Base-by-base conservation (phyloP, 2,888 invertebrate species). In the Torymus tubicola region DNA sequence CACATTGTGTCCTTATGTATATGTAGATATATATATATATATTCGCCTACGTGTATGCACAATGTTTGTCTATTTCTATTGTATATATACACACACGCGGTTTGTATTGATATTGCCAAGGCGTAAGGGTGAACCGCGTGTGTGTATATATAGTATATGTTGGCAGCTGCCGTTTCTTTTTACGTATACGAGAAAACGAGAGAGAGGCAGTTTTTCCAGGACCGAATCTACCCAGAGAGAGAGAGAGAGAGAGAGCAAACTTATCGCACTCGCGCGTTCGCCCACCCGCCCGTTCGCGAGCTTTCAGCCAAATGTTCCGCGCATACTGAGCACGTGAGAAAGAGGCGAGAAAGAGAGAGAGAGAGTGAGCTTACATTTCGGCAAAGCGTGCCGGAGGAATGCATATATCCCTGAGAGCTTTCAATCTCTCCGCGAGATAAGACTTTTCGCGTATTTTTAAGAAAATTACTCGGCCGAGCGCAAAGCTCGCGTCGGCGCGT, bases 281-380 rank as follows among this genome's bases (percentile, higher is more conserved):
- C 42, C 8, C 42, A 8, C 55, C 24, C 63, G 24, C 16, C 8
- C 42, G 42, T 31, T 53, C 63, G 24, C 16, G 71, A 71, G 52
- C 71, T 61, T 71, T 71, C 61, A 71, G 61, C 53, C 61, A 21
- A 71, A 71, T 71, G 52, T 63, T 71, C 21, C 71, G 21, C 61
- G 71, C 61, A 61, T 63, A 71, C 71, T 5, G 61, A 71, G 21
- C 16, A 50, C 71, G 60, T n/a, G 60, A n/a, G 50, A 24, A 71
- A 61, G 53, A 42, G 42, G 42, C 42, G 42, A 42, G 24, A n/a
- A 18, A 16, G n/a, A 16, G 50, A 3, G 31, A 11, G 64, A 24
- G 13, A 12, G 42, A 11, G 42, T 8, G 64, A 12, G 42, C 64
- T 64, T 64, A 42, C 64, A 31, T 31, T 18, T 8, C 64, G n/a